Conservation (phyloP, 2,797 vertebrate species). For the Neomorphus geoffroyi region DNA sequence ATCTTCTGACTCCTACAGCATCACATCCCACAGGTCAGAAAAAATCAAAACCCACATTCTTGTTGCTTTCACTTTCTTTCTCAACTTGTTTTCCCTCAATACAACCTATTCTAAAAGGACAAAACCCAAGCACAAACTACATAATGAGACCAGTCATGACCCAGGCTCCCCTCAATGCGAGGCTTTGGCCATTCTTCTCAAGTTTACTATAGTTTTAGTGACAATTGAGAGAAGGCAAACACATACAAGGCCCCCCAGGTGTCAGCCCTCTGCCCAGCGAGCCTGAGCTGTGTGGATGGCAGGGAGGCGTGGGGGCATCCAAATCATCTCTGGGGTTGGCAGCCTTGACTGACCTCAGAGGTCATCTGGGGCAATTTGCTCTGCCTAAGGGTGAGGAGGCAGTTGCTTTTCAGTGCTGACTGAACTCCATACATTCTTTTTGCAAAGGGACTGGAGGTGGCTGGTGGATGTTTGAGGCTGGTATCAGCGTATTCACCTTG, state of each 20-base stretch:
- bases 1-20: neutral
- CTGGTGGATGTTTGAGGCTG: neutral
- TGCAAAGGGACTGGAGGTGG: neutral
- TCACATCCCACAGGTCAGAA: neutral
- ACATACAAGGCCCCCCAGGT: rapidly evolving
- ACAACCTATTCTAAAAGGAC: neutral
- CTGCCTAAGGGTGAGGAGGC: neutral
- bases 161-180: neutral
- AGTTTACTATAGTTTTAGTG: neutral
- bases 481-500: neutral
- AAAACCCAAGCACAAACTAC: neutral
- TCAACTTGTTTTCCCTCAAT: neutral
- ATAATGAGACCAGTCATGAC: neutral
- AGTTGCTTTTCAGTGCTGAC: neutral
- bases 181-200: neutral
- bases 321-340: neutral
- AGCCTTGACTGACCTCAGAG: neutral
- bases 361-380: neutral
- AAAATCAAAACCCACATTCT: neutral
- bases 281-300: neutral
- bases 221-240: neutral
- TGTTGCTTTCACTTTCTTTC: neutral
- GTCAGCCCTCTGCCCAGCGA: neutral
- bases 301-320: neutral
- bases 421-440: rapidly evolving